Percentiles rank a stretch among this genome's conserved stretches.
These are phyloP conservation scores for Physella acuta DNA, from an alignment of 1,140 invertebrate species.

Conservation along the genomic window DNA sequence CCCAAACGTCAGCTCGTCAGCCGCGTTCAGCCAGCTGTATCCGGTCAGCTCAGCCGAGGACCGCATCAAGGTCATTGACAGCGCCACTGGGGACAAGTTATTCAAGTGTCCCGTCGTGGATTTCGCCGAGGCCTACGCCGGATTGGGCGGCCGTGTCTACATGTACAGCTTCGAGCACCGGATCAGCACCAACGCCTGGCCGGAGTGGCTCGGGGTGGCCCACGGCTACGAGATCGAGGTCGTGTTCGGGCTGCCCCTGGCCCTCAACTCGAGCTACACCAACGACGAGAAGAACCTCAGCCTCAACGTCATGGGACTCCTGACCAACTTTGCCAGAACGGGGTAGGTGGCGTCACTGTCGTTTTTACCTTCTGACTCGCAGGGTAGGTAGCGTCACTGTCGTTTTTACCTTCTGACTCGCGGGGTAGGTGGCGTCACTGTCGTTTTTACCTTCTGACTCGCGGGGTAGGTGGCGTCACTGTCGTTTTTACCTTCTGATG, in stretches of 20 bases:
- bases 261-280: conserved; percentile 78
- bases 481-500: no score
- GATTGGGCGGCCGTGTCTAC: conserved; percentile 29
- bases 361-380: no score
- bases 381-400: no score
- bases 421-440: no score
- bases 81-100: conserved; percentile 36
- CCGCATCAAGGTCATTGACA: conserved; percentile 24
- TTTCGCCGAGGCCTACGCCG: conserved; percentile 29
- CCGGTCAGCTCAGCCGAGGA: not conserved
- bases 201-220: conserved; percentile 91
- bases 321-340: conserved; percentile 89
- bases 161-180: conserved; percentile 46
- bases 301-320: conserved; percentile 85
- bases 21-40: conserved; percentile 64
- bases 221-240: conserved; percentile 94
- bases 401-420: no score
- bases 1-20: conserved; percentile 56
- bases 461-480: no score
- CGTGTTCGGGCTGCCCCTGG: conserved; percentile 84
- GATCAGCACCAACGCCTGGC: conserved; percentile 77
- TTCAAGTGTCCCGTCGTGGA: conserved; percentile 49
- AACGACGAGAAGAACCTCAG: conserved; percentile 82
- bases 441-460: no score
- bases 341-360: no score